A percentile compares a stretch with the other conserved stretches of the same genome.
Evolutionary conservation across 2,113 vertebrate species (phyloP).

Genomic region (Pleuronectes platessa): DNA sequence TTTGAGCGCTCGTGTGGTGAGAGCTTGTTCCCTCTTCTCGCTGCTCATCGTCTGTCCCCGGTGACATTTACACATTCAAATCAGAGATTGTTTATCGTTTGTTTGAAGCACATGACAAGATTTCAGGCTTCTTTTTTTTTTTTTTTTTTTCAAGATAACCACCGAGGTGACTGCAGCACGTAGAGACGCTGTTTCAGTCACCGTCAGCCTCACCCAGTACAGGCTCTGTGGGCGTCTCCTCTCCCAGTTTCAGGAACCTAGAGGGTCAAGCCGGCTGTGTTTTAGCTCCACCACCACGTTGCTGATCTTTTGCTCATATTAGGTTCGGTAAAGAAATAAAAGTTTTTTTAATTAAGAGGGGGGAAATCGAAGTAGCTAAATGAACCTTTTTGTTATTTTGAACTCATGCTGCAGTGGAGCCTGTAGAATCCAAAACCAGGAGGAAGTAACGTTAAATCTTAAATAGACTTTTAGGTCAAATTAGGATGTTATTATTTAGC

Average conservation of each 20-base stretch:
- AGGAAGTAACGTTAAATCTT: constrained; percentile 8
- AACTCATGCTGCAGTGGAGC: neutral
- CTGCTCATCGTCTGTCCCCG: constrained; percentile 25
- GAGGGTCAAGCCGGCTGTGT: neutral
- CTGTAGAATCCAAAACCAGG: neutral
- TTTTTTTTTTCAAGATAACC: constrained; percentile 19
- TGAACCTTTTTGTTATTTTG: neutral
- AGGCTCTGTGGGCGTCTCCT: neutral
- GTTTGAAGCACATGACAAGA: constrained; percentile 56
- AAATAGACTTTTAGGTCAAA: neutral
- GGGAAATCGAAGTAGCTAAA: neutral
- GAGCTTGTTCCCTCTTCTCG: constrained; percentile 60
- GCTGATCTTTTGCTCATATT: neutral
- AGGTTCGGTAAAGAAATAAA: neutral
- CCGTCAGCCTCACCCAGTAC: neutral
- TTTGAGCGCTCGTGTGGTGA: constrained; percentile 60
- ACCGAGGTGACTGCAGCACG: neutral
- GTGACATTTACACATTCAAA: constrained; percentile 78
- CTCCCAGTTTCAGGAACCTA: constrained; percentile 51
- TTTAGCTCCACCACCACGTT: neutral
- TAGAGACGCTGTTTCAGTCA: neutral
- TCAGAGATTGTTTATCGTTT: constrained; percentile 48
- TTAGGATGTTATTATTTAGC: no score
- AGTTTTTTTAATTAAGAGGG: neutral
- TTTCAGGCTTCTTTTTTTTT: constrained; percentile 27